A percentile compares a stretch with the other conserved stretches of the same genome.
Evolutionary conservation across 2,797 vertebrate genomes (phyloP).

Genomic region (Mus spretus): DNA sequence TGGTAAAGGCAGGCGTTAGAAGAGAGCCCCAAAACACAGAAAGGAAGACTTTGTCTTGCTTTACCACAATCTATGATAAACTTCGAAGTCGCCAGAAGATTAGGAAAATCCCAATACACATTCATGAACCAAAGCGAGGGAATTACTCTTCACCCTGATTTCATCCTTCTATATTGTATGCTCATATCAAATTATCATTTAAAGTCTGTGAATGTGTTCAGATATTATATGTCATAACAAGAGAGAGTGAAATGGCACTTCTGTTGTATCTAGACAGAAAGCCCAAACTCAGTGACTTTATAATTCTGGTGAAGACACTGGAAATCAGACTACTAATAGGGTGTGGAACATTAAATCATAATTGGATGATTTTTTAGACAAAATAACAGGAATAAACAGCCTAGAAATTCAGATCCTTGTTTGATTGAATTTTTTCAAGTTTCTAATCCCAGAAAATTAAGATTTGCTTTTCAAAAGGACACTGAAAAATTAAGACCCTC

Average conservation of each 20-base stretch:
- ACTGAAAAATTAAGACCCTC: conserved; percentile 6
- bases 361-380: background rate
- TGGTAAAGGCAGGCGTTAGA: background rate
- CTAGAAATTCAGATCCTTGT: background rate
- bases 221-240: background rate
- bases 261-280: background rate
- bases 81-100: background rate
- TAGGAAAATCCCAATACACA: background rate
- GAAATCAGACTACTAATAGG: background rate
- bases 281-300: background rate
- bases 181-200: background rate
- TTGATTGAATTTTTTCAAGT: background rate
- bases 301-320: background rate
- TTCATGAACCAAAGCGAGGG: background rate
- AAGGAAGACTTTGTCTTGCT: background rate
- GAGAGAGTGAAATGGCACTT: background rate
- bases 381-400: conserved; percentile 24
- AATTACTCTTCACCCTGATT: background rate
- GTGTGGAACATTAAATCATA: background rate
- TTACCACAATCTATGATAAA: background rate
- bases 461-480: conserved; percentile 14
- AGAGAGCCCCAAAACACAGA: background rate
- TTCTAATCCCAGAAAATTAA: conserved; percentile 18
- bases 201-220: background rate
- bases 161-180: background rate